Evolutionary conservation across 2,113 vertebrate species (phyloP).

Genomic region (Thalassarche chlororhynchos): DNA sequence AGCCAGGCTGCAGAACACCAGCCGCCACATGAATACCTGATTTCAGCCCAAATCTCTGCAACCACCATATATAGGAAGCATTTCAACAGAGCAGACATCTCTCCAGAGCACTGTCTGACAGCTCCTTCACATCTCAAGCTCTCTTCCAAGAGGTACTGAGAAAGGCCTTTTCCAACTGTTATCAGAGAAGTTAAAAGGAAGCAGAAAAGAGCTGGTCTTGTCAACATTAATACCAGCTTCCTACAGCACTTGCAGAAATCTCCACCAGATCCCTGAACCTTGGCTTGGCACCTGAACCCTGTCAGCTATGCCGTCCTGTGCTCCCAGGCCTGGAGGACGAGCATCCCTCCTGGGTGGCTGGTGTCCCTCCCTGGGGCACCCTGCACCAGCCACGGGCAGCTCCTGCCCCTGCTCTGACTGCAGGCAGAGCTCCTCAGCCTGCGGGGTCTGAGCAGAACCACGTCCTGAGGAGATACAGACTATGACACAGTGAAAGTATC

Average conservation of each 20-base stretch:
- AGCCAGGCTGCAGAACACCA: neutral
- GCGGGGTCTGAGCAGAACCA: fast-evolving
- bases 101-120: neutral
- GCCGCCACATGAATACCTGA: neutral
- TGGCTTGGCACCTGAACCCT: neutral
- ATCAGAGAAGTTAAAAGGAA: neutral
- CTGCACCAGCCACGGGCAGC: neutral
- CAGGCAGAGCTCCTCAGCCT: neutral
- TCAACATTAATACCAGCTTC: neutral
- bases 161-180: neutral
- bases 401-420: neutral
- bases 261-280: neutral
- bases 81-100: neutral
- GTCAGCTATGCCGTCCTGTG: neutral
- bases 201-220: neutral
- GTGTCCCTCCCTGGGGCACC: neutral
- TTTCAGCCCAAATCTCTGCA: neutral
- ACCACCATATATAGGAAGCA: neutral
- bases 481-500: fast-evolving
- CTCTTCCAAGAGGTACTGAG: neutral
- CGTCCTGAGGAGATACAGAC: neutral
- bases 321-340: neutral
- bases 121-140: neutral
- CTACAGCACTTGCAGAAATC: neutral
- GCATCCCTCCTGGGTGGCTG: neutral